Conservation (phyloP, 1,140 invertebrate species). For the Melitaea cinxia region DNA sequence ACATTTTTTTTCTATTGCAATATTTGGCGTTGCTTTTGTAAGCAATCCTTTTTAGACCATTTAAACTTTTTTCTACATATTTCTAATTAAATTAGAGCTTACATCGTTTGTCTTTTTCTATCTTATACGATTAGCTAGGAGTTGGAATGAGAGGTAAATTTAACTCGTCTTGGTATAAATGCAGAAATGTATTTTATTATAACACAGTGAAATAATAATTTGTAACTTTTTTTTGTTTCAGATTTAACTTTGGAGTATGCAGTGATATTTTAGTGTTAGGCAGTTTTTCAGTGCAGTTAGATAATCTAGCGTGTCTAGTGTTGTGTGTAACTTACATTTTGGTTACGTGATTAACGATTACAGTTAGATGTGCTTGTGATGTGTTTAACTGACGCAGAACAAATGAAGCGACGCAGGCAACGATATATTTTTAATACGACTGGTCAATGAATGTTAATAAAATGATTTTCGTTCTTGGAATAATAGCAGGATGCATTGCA, state of each 20-base stretch:
- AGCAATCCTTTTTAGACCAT: too few species aligned
- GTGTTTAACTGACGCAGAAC: constrained; percentile 43
- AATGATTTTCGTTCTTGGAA: constrained; percentile 48
- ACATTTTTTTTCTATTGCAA: background rate
- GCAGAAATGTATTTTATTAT: too few species aligned
- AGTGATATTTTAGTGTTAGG: background rate
- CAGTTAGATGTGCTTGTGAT: constrained; percentile 47
- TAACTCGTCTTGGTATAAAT: too few species aligned
- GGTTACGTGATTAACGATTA: constrained; percentile 5
- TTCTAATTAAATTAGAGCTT: too few species aligned
- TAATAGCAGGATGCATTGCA: constrained; percentile 54
- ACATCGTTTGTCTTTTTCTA: background rate
- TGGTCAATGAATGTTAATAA: constrained; percentile 50
- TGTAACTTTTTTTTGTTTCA: constrained; percentile 17
- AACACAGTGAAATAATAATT: too few species aligned
- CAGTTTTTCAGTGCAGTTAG: background rate
- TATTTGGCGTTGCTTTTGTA: background rate
- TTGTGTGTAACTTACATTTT: background rate
- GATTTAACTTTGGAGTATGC: constrained; percentile 3
- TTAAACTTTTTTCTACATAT: too few species aligned
- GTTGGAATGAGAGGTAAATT: background rate
- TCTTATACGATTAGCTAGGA: background rate
- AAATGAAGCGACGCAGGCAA: constrained; percentile 64
- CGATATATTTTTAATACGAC: constrained; percentile 38
- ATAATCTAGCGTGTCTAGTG: constrained; percentile 4